Evolutionary conservation across 2,888 invertebrate species (phyloP).

Genomic region (Priocnemis perturbator): DNA sequence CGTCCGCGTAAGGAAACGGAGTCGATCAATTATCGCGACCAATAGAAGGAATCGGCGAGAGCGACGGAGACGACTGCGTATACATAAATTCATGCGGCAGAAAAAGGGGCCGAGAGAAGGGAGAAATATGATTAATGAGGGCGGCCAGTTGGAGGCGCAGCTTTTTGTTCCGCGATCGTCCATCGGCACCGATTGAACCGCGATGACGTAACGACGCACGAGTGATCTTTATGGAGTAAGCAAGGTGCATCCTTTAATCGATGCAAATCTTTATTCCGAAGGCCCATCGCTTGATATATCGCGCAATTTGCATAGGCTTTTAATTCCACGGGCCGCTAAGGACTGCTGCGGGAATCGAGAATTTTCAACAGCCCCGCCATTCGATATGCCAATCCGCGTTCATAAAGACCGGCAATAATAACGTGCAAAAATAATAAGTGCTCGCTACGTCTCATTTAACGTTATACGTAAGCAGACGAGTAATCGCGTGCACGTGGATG

Average conservation of each 20-base stretch:
- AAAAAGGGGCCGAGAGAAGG: neutral
- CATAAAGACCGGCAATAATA: neutral
- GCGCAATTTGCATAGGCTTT: neutral
- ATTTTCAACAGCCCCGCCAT: constrained; percentile 1
- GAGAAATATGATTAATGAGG: constrained; percentile 34
- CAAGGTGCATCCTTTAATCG: too few relatives aligned
- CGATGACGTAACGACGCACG: constrained; percentile 6
- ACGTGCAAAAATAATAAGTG: neutral
- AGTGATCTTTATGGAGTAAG: neutral
- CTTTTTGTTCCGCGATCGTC: constrained; percentile 19
- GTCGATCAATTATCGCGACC: constrained; percentile 34
- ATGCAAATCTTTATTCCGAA: too few relatives aligned
- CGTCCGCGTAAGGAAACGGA: constrained; percentile 26
- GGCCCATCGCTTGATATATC: neutral
- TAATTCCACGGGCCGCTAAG: too few relatives aligned
- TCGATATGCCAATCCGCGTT: constrained; percentile 12
- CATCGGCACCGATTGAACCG: constrained; percentile 38
- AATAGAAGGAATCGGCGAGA: neutral
- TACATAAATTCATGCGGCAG: neutral
- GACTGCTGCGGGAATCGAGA: neutral
- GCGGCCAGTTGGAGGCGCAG: constrained; percentile 2
- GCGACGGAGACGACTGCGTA: neutral
- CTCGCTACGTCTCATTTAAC: constrained; percentile 29
- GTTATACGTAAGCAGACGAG: constrained; percentile 13
- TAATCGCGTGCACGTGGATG: constrained; percentile 8